A percentile compares a stretch with the other conserved stretches of the same genome.
phyloP scores from a whole-genome alignment of 2,113 vertebrate species.

The Murina feae region DNA sequence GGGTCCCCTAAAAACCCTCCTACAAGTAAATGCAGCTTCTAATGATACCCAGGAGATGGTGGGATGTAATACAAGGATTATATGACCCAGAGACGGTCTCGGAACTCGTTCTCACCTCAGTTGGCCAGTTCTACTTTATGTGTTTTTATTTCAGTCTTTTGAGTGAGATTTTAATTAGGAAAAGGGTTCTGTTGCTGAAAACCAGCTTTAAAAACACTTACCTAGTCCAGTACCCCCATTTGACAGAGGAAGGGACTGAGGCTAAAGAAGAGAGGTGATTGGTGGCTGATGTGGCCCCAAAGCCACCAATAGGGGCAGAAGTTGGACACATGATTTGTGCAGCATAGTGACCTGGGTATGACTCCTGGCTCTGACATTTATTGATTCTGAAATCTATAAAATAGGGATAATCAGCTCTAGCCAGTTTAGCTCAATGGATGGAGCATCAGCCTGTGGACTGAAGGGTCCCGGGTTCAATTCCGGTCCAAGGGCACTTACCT shows the following conservation, averaged over 20 bases:
- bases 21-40: neutral
- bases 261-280: neutral
- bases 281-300: neutral
- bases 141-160: neutral
- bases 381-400: neutral
- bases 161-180: neutral
- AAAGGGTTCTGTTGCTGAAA: neutral
- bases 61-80: neutral
- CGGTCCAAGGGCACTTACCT: no score
- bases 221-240: neutral
- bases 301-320: neutral
- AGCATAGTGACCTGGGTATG: neutral
- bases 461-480: no score
- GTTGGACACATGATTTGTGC: neutral
- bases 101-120: neutral
- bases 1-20: neutral
- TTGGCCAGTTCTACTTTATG: neutral
- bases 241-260: neutral
- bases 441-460: no score
- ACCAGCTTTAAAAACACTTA: neutral
- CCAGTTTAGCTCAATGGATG: no score
- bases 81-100: neutral
- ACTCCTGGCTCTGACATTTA: neutral
- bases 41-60: neutral
- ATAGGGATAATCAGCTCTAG: neutral